phyloP scores from a whole-genome alignment of 2,888 invertebrate species.

The Limnephilus marmoratus region DNA sequence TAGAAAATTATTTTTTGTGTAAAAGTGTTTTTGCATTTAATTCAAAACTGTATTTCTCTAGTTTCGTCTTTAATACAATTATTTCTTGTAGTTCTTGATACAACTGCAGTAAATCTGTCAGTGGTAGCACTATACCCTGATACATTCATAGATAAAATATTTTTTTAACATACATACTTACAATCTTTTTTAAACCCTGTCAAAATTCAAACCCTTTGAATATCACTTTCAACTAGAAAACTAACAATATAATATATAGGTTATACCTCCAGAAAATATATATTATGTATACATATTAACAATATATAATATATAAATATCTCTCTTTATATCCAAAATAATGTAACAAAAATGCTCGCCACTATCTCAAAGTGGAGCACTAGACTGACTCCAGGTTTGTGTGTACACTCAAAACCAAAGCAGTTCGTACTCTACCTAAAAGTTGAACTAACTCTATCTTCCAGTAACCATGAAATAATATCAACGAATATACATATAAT shows the following conservation, averaged over 20 bases:
- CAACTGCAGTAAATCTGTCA: not conserved
- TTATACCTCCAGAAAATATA: not conserved
- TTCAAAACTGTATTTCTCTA: too few species aligned
- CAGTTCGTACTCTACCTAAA: too few species aligned
- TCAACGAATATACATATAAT: too few species aligned
- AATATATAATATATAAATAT: not conserved
- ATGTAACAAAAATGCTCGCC: not conserved
- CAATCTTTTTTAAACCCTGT: not conserved
- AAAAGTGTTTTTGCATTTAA: too few species aligned
- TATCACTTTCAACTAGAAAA: not conserved
- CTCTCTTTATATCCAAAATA: not conserved
- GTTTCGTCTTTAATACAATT: too few species aligned
- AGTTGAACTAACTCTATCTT: too few species aligned
- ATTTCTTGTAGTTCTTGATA: too few species aligned
- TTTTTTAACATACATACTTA: not conserved
- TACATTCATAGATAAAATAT: not conserved
- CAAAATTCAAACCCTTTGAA: not conserved
- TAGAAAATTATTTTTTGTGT: too few species aligned
- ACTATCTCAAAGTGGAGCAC: not conserved
- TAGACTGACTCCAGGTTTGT: not conserved
- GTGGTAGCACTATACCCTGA: not conserved
- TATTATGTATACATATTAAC: not conserved
- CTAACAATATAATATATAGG: not conserved
- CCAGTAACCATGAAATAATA: too few species aligned
- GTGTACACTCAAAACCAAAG: too few species aligned